Conservation (phyloP, 2,888 invertebrate species). For the Nemapogon koenigi region DNA sequence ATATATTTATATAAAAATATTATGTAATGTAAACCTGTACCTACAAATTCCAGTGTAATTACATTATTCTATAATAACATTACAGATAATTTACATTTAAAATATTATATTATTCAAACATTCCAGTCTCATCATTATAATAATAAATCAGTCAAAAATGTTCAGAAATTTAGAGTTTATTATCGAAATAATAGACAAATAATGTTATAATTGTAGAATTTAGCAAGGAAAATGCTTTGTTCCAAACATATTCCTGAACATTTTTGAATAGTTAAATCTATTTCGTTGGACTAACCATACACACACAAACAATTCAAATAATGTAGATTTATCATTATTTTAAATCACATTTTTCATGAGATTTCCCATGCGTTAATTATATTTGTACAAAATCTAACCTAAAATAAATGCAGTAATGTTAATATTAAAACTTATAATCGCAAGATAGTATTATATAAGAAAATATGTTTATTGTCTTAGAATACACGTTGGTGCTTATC, state of each 20-base stretch:
- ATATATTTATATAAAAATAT: conserved; percentile 5
- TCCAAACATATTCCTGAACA: no score
- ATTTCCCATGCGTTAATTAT: conserved; percentile 14
- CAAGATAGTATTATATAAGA: background rate
- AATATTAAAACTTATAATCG: conserved; percentile 5
- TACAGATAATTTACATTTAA: background rate
- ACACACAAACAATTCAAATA: no score
- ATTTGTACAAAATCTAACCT: conserved; percentile 11
- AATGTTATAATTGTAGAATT: no score
- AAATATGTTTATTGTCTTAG: background rate
- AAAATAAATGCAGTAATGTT: conserved; percentile 5
- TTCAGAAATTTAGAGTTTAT: no score
- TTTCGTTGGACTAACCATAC: no score
- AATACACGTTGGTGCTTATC: no score
- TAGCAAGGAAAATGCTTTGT: no score
- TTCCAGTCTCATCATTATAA: conserved; percentile 7
- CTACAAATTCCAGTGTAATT: conserved; percentile 1
- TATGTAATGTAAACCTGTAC: background rate
- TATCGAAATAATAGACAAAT: no score
- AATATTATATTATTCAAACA: conserved; percentile 8
- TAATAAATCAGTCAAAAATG: no score
- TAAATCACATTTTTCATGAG: conserved; percentile 50
- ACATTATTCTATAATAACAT: no score
- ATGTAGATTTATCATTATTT: conserved; percentile 11
- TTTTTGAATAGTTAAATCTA: no score